These are phyloP conservation scores for Odobenus rosmarus DNA, from an alignment of 2,113 vertebrate genomes.

Conservation along the genomic window DNA sequence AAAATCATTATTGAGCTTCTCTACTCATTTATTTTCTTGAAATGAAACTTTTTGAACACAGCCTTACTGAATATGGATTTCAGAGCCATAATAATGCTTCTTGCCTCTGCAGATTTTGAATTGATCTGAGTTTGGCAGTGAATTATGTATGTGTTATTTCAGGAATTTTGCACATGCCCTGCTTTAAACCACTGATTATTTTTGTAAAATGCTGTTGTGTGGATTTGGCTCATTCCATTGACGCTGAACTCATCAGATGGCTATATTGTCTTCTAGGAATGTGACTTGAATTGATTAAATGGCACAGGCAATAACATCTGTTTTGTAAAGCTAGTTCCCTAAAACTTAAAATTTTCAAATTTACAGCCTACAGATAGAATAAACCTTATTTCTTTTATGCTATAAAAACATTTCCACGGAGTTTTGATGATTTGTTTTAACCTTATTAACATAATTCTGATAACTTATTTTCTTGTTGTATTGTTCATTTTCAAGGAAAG, in stretches of 20 bases:
- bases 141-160: constrained; percentile 72
- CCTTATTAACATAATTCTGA: neutral
- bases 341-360: constrained; percentile 72
- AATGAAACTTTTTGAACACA: constrained; percentile 76
- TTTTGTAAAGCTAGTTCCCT: constrained; percentile 66
- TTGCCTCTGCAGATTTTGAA: constrained; percentile 80
- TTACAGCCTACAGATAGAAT: constrained; percentile 55
- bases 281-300: constrained; percentile 76
- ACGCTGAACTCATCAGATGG: constrained; percentile 75
- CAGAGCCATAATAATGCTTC: constrained; percentile 73
- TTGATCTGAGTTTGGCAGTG: constrained; percentile 76
- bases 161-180: constrained; percentile 71
- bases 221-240: constrained; percentile 61
- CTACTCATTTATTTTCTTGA: constrained; percentile 76
- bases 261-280: constrained; percentile 76
- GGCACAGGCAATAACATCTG: constrained; percentile 68
- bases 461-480: constrained; percentile 42
- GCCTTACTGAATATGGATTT: constrained; percentile 77
- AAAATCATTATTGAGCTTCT: constrained; percentile 64
- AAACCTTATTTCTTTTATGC: constrained; percentile 60
- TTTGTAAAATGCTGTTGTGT: constrained; percentile 80
- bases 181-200: constrained; percentile 72
- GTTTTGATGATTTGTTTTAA: constrained; percentile 56
- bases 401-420: constrained; percentile 34
- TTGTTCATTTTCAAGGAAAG: constrained; percentile 47